phyloP scores from a whole-genome alignment of 92 coral and sea anemone species.

The Bergia puertoricense region DNA sequence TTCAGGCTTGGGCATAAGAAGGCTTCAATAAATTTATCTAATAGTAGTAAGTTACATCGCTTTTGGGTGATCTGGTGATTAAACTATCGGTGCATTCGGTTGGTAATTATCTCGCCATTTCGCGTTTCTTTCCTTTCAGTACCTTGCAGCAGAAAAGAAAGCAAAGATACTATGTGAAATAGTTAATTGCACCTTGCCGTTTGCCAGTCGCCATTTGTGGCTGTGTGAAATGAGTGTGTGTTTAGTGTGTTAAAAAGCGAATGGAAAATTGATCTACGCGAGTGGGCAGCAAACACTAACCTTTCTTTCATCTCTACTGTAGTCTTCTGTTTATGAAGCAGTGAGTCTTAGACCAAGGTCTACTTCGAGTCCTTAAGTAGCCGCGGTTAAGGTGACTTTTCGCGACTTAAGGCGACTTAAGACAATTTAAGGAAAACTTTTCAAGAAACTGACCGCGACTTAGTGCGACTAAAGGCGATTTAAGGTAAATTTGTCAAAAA shows the following conservation, averaged over 20 bases:
- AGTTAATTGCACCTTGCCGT: slow-evolving; percentile 35
- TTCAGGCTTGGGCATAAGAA: too few relatives aligned
- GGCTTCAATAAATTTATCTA: too few relatives aligned
- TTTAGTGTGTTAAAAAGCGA: slow-evolving; percentile 11
- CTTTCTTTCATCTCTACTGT: background rate
- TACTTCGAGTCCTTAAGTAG: too few relatives aligned
- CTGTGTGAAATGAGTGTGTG: slow-evolving; percentile 19
- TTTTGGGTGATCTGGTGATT: too few relatives aligned
- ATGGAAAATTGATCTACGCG: background rate
- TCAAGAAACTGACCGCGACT: too few relatives aligned
- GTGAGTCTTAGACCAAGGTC: too few relatives aligned
- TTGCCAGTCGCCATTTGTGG: background rate
- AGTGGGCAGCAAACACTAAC: background rate
- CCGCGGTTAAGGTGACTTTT: too few relatives aligned
- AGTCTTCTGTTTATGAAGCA: background rate
- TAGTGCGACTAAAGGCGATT: too few relatives aligned
- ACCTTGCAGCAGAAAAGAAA: background rate
- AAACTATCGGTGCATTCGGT: background rate
- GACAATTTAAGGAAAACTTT: too few relatives aligned
- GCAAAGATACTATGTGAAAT: background rate
- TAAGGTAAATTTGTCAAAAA: too few relatives aligned
- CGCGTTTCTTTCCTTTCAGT: background rate
- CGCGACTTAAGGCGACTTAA: too few relatives aligned
- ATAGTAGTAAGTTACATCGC: too few relatives aligned
- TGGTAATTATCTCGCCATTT: background rate